Evolutionary conservation across 2,888 invertebrate genomes (phyloP).

Genomic region (Apoda limacodes): DNA sequence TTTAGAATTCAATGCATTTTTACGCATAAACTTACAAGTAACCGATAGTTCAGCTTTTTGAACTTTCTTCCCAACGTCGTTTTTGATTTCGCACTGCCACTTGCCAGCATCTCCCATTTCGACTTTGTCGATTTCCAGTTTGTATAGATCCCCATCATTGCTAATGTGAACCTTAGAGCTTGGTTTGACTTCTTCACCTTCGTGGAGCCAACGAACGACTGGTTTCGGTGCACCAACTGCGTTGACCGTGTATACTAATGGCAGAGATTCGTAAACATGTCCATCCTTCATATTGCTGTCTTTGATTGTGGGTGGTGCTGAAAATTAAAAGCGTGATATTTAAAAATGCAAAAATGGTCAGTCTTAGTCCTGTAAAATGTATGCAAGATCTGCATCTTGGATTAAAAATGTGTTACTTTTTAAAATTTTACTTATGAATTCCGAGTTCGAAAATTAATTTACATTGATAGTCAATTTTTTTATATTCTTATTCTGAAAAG

Average conservation of each 20-base stretch:
- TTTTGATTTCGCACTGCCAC: constrained; percentile 85
- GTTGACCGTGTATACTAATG: constrained; percentile 81
- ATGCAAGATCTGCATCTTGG: no score
- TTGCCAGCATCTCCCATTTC: constrained; percentile 80
- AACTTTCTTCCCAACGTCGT: constrained; percentile 84
- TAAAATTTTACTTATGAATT: no score
- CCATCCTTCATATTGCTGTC: constrained; percentile 80
- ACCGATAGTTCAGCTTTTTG: constrained; percentile 80
- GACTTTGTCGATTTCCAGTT: constrained; percentile 78
- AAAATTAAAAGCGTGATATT: no score
- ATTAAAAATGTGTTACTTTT: no score
- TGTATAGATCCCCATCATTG: constrained; percentile 78
- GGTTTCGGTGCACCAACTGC: constrained; percentile 84
- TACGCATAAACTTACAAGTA: constrained; percentile 67
- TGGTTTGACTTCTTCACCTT: constrained; percentile 78
- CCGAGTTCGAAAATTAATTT: no score
- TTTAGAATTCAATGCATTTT: no score
- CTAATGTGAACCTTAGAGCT: constrained; percentile 72
- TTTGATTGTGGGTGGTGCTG: constrained; percentile 79
- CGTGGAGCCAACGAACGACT: constrained; percentile 81
- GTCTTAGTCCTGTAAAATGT: no score
- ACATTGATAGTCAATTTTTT: no score
- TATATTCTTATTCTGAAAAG: no score
- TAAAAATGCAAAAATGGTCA: no score
- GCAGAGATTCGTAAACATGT: constrained; percentile 83